Evolutionary conservation across 53 echinoderm and acorn worm species (phyloP), one percentile per base, ranked within the genome.

Genomic region (Luidia sarsii): DNA sequence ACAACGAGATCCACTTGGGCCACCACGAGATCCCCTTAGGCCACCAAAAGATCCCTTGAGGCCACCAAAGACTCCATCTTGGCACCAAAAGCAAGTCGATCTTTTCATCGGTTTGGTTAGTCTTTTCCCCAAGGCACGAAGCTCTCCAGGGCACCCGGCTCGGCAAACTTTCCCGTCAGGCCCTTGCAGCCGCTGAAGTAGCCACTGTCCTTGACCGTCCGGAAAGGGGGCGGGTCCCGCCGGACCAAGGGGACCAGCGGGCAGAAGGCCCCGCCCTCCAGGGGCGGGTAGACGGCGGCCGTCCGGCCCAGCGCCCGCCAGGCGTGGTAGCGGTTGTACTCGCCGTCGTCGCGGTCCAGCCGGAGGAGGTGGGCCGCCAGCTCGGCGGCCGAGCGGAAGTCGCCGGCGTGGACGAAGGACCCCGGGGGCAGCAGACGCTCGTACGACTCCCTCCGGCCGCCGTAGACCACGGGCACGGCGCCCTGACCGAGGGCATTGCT

Each of bases 401-500:
- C 90, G 36, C 87, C 68, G 54, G 90, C 65, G 68, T 92, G 92
- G 45, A 92, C 74, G 61, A 92, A 92, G 10, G 92, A 92, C 55
- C 88, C 88, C 0, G 89, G 94, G 0, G 94, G 94, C 2, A 87
- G 64, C 14, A 93, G 70, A 10, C 83, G 83, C 50, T 93, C 90
- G 75, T 90, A 90, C 1, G 94, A 74, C 38, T 90, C 87, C 4
- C 85, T 85, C 18, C 79, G 56, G 5, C 94, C 94, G 15, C 94
- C 94, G 34, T 93, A 93, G 36, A 93, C 94, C 18, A 93, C 32
- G 0, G 94, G 94, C 20, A 93, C 89, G 21, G 83, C 80, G 0
- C 94, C 94, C 23, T 81, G 87, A 29, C 50, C 61, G 9, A 93
- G 85, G 59, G 80, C 87, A 31, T 93, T 93, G 18, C 60, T 81